Conservation (phyloP, 2,797 vertebrate species). For the Rhabdophis nuchalis region DNA sequence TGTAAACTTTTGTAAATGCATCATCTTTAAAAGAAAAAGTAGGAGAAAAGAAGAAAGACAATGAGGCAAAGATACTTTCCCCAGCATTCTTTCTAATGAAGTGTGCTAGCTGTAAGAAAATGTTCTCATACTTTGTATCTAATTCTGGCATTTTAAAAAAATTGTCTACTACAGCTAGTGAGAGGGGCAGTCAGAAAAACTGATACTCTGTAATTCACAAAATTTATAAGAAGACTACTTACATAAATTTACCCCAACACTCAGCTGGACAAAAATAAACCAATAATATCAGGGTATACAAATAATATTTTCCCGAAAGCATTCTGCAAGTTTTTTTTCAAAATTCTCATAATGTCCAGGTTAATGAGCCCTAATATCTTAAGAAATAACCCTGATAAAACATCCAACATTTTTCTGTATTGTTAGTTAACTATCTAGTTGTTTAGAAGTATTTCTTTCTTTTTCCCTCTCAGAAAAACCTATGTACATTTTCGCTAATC, state of each 20-base stretch:
- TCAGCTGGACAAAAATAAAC: not conserved
- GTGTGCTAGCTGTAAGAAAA: slow-evolving; percentile 68
- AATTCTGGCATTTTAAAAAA: slow-evolving; percentile 25
- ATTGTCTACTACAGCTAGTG: slow-evolving; percentile 21
- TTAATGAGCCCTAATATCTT: slow-evolving; percentile 13
- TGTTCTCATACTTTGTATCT: slow-evolving; percentile 29
- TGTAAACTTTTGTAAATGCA: slow-evolving; percentile 67
- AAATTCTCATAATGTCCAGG: not conserved
- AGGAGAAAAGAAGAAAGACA: not conserved
- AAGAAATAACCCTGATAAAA: not conserved
- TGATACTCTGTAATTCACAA: slow-evolving; percentile 8
- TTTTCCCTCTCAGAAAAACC: not conserved
- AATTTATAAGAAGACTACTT: slow-evolving; percentile 28
- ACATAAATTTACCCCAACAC: slow-evolving; percentile 28
- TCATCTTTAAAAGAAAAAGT: slow-evolving; percentile 37
- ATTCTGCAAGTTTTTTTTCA: not conserved
- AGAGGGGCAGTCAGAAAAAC: slow-evolving; percentile 19
- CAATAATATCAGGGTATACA: not conserved
- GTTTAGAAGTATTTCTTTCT: not conserved
- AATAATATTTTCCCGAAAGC: not conserved
- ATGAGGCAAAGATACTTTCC: slow-evolving; percentile 38
- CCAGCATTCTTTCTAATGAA: slow-evolving; percentile 69
- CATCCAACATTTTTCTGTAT: not conserved
- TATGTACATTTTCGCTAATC: not conserved
- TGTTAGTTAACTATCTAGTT: not conserved